phyloP scores from a whole-genome alignment of 2,888 invertebrate genomes.

The Apodemia hepburni region DNA sequence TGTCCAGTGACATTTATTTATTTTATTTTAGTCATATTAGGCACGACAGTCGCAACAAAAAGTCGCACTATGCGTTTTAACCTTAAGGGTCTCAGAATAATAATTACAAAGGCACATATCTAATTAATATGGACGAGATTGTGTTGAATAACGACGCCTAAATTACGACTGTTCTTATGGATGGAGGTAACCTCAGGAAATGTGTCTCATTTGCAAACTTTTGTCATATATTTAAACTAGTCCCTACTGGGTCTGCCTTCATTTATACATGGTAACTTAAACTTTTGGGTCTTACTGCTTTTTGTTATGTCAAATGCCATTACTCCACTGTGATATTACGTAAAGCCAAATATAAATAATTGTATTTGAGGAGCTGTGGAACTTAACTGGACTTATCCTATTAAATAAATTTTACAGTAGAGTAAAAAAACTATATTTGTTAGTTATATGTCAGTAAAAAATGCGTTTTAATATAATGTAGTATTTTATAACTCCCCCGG shows the following conservation, averaged over 20 bases:
- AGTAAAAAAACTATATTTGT: too few relatives aligned
- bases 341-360: too few relatives aligned
- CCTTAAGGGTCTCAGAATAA: constrained; percentile 8
- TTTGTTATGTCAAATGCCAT: not conserved
- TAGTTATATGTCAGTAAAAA: too few relatives aligned
- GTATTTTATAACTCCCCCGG: too few relatives aligned
- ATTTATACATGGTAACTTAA: not conserved
- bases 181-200: constrained; percentile 10
- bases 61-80: not conserved
- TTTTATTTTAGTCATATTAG: too few relatives aligned
- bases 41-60: too few relatives aligned
- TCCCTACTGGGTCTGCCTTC: constrained; percentile 5
- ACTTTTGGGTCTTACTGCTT: constrained; percentile 12
- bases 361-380: too few relatives aligned
- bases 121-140: constrained; percentile 14
- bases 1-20: too few relatives aligned
- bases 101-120: constrained; percentile 12
- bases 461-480: too few relatives aligned
- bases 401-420: too few relatives aligned
- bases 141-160: constrained; percentile 9
- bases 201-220: constrained; percentile 13
- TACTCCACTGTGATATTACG: not conserved
- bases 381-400: too few relatives aligned
- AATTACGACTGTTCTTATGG: constrained; percentile 15
- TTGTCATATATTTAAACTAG: constrained; percentile 12